Evolutionary conservation across 2,113 vertebrate species (phyloP), one percentile per base, ranked within the genome.

Genomic region (Myotis lucifugus): DNA sequence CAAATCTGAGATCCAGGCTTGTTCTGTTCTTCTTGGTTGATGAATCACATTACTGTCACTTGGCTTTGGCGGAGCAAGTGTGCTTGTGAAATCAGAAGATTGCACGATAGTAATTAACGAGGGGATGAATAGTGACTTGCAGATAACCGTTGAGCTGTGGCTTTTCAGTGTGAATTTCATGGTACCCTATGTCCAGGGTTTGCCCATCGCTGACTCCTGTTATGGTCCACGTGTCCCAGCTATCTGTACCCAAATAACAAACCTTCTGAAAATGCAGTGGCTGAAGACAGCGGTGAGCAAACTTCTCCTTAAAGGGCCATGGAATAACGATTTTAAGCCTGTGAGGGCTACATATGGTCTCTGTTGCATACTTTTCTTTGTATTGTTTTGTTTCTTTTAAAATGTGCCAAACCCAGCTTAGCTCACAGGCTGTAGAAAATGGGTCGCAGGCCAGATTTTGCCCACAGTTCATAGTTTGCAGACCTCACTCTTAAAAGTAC

Each of bases 351-450:
- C 69, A 50, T 48, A 11, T 74, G 46, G n/a, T 72, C 46, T 89
- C 82, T 32, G 52, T 52, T 85, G 52, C 40, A 19, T 48, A 52
- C 67, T 93, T 91, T 61, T 88, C 59, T 84, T 86, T 66, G 34
- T 82, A 91, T 96, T 91, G 42, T 85, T 92, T 81, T 50, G 21
- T 89, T 70, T 84, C 73, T 81, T 91, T 91, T 70, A 84, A 91
- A 87, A 40, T 72, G 52, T 73, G 81, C 59, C 54, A 88, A 89
- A 23, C 10, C 73, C 59, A 88, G 50, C 27, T 81, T 70, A 95
- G 56, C 69, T 84, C 73, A 85, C 46, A 76, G 37, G 52, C 73
- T 77, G 2, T 37, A 56, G 78, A 76, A 85, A 96, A 66, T 1
- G 2, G 34, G 18, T 37, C 61, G 6, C 34, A 32, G 93, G 74